phyloP scores from a whole-genome alignment of 1,140 invertebrate species.

The Drosophila triauraria region DNA sequence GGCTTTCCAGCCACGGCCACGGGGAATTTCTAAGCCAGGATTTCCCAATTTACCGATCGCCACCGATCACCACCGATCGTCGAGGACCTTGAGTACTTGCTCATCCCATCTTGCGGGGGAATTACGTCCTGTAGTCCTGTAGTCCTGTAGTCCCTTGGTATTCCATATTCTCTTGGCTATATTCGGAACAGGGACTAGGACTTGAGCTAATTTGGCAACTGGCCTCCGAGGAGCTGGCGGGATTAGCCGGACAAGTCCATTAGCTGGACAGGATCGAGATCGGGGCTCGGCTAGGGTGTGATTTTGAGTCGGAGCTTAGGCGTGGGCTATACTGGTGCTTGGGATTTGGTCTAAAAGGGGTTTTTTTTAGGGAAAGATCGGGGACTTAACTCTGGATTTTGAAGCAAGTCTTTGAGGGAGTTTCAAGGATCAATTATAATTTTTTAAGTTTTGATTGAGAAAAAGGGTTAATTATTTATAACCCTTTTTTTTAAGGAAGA shows the following conservation, averaged over 20 bases:
- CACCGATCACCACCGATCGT: slow-evolving; percentile 12
- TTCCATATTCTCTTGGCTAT: neutral
- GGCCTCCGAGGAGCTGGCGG: slow-evolving; percentile 34
- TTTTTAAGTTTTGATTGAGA: no score
- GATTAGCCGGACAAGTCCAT: slow-evolving; percentile 56
- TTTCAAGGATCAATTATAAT: neutral
- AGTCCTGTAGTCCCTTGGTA: neutral
- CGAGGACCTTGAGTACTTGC: slow-evolving; percentile 48
- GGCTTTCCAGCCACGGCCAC: slow-evolving; percentile 49
- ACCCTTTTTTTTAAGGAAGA: no score
- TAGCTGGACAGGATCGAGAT: slow-evolving; percentile 24
- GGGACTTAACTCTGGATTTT: neutral
- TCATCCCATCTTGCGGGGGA: slow-evolving; percentile 45
- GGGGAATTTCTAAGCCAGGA: slow-evolving; percentile 76
- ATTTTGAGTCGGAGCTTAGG: slow-evolving; percentile 29
- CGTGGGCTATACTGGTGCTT: slow-evolving; percentile 4
- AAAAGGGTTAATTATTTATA: no score
- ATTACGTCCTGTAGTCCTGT: slow-evolving; percentile 42
- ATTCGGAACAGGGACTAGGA: neutral
- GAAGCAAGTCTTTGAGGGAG: neutral
- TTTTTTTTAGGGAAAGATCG: neutral
- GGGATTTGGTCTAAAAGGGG: neutral
- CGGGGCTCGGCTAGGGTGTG: slow-evolving; percentile 43
- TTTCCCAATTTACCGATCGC: slow-evolving; percentile 26
- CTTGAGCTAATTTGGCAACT: slow-evolving; percentile 21